Evolutionary conservation across 2,113 vertebrate species (phyloP), one percentile per base, ranked within the genome.

Genomic region (Alectura lathami): DNA sequence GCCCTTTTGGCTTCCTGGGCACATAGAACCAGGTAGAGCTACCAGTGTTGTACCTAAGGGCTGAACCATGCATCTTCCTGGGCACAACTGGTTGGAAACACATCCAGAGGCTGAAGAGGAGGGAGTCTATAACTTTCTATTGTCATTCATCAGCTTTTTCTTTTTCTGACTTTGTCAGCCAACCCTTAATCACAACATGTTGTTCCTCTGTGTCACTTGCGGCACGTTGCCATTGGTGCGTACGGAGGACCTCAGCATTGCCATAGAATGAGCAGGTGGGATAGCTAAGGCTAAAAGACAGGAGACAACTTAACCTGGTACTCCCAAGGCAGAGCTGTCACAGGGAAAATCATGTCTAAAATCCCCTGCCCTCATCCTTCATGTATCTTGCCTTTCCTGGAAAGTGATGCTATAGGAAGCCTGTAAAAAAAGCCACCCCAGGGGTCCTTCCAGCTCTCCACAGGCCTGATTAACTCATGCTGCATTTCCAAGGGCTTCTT

Each of bases 141-240:
- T 68, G 38, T 6, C 4, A 12, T 36, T 57, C 57, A 73, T 40
- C 12, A 9, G 14, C 17, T 73, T 51, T 50, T 10, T 4, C 32
- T 17, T 23, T 81, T 51, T 38, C 47, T 47, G 57, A 8, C 16
- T 75, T 69, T 88, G 3, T 6, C 59, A 43, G 8, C 8, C 22
- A 32, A 3, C 23, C 23, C n/a, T 80, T 26, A 66, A 74, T 8
- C 40, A 74, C 14, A 32, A 24, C 1, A 0, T 0, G 2, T 8
- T 68, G 6, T 4, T 48, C 12, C 14, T 83, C 15, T 48, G 27
- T 34, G 5, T 8, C 53, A 73, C 13, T 32, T 59, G 57, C 56
- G 70, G 15, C 14, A 43, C 17, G 4, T 53, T 82, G 24, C 34
- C 42, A 20, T 8, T 0, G 0, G 4, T 53, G 13, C 5, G 0